Evolutionary conservation across 2,797 vertebrate genomes (phyloP), one percentile per base, ranked within the genome.

Genomic region (Australoheros facetus): DNA sequence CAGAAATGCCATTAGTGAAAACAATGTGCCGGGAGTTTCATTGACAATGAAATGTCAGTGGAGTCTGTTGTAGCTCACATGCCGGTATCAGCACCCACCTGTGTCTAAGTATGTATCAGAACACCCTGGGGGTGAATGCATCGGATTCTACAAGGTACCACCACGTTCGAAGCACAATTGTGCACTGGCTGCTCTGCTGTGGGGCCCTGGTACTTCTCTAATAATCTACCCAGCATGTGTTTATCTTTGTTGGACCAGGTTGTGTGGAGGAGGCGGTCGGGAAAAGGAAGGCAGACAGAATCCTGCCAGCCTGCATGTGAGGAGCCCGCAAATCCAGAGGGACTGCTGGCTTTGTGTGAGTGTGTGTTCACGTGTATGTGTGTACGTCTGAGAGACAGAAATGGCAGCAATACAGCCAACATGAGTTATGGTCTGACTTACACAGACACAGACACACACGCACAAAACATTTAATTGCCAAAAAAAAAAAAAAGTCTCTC

Each of bases 221-320:
- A 94, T 94, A 95, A 94, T 94, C 93, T 92, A 92, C 94, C 88
- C 94, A 94, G 92, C 94, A 92, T 95, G 94, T 95, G 93, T 94
- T 95, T 94, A 94, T 94, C 94, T 94, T 90, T 94, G 93, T 92
- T 94, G 93, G 93, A 94, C 91, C 94, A 94, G 92, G 93, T 93
- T 94, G 91, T 91, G 85, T 92, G 89, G 90, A 92, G 92, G 92
- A 92, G 93, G 89, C 86, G 77, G 86, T 74, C 75, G 77, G 88
- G 83, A 92, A 84, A 80, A 78, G 80, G 85, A 83, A 89, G 79
- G 87, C 77, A 88, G 86, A 88, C 86, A 82, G 90, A 88, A 86
- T 85, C 89, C 88, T 93, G 91, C 92, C 94, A 94, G 91, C 88
- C 91, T 71, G 85, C 85, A 80, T 89, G 92, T 89, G 81, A 91